phyloP scores from a whole-genome alignment of 1,140 invertebrate species.

The Bombus confusus region DNA sequence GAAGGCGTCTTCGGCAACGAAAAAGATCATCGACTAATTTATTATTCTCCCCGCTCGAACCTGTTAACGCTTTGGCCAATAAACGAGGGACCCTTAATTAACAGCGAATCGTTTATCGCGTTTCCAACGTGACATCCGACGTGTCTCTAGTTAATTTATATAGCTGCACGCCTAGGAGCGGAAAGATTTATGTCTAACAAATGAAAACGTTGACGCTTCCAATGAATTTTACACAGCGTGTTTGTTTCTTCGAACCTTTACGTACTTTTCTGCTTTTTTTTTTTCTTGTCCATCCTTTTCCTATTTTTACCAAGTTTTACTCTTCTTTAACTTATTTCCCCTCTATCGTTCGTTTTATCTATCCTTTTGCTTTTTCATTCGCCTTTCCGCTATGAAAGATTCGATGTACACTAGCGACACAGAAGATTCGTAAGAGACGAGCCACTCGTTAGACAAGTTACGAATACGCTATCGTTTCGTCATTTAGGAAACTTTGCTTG shows the following conservation, averaged over 20 bases:
- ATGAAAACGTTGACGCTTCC: not conserved
- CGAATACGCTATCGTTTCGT: too few species aligned
- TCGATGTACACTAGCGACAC: too few species aligned
- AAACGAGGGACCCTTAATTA: conserved; percentile 40
- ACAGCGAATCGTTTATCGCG: conserved; percentile 26
- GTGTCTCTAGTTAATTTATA: conserved; percentile 22
- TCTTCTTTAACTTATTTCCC: too few species aligned
- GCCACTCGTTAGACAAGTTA: too few species aligned
- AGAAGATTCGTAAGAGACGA: too few species aligned
- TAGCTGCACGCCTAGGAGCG: not conserved
- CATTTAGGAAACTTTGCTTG: too few species aligned
- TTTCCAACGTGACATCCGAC: conserved; percentile 1
- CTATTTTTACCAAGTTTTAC: fast-evolving
- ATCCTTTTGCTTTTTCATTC: too few species aligned
- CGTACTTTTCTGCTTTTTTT: not conserved
- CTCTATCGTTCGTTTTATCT: too few species aligned
- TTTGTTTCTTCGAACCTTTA: not conserved
- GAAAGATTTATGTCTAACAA: not conserved
- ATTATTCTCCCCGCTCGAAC: not conserved
- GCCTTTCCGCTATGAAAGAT: too few species aligned
- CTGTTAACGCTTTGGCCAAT: conserved; percentile 9
- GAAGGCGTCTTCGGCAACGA: not conserved
- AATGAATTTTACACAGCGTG: not conserved
- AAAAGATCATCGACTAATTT: conserved; percentile 32
- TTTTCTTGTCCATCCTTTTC: not conserved